These are phyloP conservation scores for Phymanthus crucifer DNA, from an alignment of 92 coral and sea anemone genomes.

Conservation along the genomic window DNA sequence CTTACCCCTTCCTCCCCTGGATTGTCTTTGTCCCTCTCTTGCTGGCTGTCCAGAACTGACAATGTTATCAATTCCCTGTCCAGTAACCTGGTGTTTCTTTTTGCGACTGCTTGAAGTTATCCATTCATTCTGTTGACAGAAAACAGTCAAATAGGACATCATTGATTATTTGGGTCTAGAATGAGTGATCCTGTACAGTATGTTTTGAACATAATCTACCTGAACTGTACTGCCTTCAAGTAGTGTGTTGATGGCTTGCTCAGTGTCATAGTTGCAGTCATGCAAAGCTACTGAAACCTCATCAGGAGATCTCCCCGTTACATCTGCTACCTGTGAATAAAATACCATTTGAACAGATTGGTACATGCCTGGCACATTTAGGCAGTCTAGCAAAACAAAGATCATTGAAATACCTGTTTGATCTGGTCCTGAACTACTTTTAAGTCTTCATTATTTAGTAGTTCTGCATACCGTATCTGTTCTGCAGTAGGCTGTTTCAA, in stretches of 20 bases:
- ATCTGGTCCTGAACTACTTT: slow-evolving; percentile 70
- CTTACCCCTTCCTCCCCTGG: slow-evolving; percentile 54
- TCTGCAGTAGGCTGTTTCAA: slow-evolving; percentile 90
- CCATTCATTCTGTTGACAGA: slow-evolving; percentile 84
- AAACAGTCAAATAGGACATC: neutral
- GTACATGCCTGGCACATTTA: neutral
- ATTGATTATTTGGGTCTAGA: too few relatives aligned
- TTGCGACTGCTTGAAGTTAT: slow-evolving; percentile 80
- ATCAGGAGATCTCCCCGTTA: slow-evolving; percentile 81
- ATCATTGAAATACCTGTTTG: slow-evolving; percentile 55
- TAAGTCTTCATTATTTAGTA: slow-evolving; percentile 76
- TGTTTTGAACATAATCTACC: slow-evolving; percentile 36
- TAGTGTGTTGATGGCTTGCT: slow-evolving; percentile 79
- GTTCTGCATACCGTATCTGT: slow-evolving; percentile 94
- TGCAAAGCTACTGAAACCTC: slow-evolving; percentile 90
- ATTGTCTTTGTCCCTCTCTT: slow-evolving; percentile 35
- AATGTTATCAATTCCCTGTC: slow-evolving; percentile 73
- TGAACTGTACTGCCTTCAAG: slow-evolving; percentile 89
- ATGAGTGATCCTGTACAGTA: too few relatives aligned
- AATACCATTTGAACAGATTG: neutral
- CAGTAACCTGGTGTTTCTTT: slow-evolving; percentile 82
- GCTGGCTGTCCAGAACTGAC: slow-evolving; percentile 54
- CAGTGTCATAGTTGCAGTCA: slow-evolving; percentile 89
- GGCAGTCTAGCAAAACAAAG: neutral
- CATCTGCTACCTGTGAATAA: slow-evolving; percentile 77